These are phyloP conservation scores for Macroglossus sobrinus DNA, from an alignment of 2,113 vertebrate species.

Conservation along the genomic window DNA sequence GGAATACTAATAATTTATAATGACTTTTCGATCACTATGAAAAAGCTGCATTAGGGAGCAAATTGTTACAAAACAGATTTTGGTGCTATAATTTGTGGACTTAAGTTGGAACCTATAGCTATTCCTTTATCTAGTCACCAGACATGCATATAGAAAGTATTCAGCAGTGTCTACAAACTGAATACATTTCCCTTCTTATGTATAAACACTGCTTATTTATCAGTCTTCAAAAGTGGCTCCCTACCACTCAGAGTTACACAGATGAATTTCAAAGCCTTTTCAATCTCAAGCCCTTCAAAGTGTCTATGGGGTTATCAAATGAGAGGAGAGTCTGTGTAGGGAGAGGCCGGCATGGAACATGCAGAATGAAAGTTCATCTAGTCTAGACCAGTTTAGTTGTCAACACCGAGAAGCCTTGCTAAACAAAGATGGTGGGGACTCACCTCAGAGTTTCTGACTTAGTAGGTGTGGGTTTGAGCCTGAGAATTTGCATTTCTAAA, in stretches of 20 bases:
- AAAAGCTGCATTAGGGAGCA: background rate
- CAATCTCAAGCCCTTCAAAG: background rate
- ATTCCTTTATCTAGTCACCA: background rate
- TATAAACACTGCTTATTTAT: background rate
- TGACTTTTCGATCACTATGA: conserved; percentile 1
- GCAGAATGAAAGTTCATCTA: background rate
- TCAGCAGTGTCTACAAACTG: background rate
- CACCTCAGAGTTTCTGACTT: background rate
- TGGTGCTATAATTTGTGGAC: background rate
- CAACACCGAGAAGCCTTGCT: background rate
- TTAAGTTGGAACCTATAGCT: background rate
- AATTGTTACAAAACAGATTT: background rate
- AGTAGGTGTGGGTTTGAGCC: accelerated
- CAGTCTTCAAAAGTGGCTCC: background rate
- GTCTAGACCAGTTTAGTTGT: background rate
- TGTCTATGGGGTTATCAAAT: accelerated
- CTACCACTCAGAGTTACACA: background rate
- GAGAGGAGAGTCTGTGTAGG: background rate
- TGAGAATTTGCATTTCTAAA: background rate
- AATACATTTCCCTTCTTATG: background rate
- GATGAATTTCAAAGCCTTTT: background rate
- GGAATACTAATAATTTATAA: conserved; percentile 48
- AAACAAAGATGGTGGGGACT: background rate
- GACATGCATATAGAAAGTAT: background rate
- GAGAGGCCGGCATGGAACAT: accelerated